Evolutionary conservation across 1,140 invertebrate genomes (phyloP).

Genomic region (Colletes latitarsis): DNA sequence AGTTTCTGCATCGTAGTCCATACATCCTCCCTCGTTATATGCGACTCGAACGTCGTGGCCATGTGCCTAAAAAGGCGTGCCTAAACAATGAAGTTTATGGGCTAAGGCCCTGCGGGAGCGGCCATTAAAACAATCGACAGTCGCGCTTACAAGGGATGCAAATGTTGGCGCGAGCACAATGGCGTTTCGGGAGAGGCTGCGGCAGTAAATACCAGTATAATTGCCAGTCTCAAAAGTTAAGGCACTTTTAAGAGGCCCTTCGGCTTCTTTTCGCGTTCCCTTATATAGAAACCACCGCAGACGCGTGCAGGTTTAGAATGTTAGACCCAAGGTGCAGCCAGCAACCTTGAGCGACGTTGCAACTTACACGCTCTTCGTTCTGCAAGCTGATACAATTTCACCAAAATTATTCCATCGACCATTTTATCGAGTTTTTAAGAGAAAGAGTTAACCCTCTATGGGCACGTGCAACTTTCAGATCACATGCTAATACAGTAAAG

Average conservation of each 20-base stretch:
- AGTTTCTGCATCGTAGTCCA: conserved; percentile 13
- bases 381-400: too few species aligned
- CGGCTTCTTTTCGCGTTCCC: conserved; percentile 35
- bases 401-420: too few species aligned
- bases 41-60: conserved; percentile 40
- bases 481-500: too few species aligned
- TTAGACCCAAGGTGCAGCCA: background rate
- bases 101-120: conserved; percentile 64
- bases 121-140: conserved; percentile 78
- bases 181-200: conserved; percentile 68
- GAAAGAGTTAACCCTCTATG: too few species aligned
- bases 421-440: too few species aligned
- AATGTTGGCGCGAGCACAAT: conserved; percentile 75
- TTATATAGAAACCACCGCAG: conserved; percentile 31
- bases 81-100: conserved; percentile 79
- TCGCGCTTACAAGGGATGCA: conserved; percentile 71
- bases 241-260: conserved; percentile 52
- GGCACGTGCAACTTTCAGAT: too few species aligned
- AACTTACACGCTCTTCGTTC: too few species aligned
- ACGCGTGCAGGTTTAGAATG: conserved; percentile 31
- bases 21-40: conserved; percentile 43
- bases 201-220: conserved; percentile 79
- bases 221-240: conserved; percentile 73
- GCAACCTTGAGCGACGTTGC: background rate
- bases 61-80: conserved; percentile 74